phyloP scores from a whole-genome alignment of 2,113 vertebrate species.

The Micromys minutus region DNA sequence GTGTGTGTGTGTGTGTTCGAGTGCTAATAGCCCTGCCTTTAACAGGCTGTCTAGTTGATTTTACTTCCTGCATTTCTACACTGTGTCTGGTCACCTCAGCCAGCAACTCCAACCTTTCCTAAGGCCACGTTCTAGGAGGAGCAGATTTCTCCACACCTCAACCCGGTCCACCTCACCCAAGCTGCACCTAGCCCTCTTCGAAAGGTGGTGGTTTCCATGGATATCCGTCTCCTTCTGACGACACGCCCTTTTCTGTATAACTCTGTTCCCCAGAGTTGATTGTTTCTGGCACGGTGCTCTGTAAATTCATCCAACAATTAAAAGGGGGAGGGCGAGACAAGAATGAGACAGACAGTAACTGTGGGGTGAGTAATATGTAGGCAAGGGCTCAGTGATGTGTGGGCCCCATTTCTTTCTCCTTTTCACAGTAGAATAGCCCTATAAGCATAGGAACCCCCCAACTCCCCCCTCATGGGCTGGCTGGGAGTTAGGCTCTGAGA shows the following conservation, averaged over 20 bases:
- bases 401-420: neutral
- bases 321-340: constrained; percentile 68
- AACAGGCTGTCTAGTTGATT: neutral
- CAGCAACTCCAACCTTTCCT: neutral
- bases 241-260: constrained; percentile 90
- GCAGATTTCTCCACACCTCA: constrained; percentile 31
- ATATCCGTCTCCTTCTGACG: constrained; percentile 78
- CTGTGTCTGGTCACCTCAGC: neutral
- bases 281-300: constrained; percentile 87
- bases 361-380: constrained; percentile 63
- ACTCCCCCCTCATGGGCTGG: neutral
- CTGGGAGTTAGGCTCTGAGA: rapidly evolving
- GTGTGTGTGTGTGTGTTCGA: rapidly evolving
- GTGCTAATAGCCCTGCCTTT: neutral
- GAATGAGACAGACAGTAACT: constrained; percentile 67
- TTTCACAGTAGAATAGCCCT: neutral
- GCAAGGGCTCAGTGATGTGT: constrained; percentile 40
- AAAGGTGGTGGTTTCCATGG: constrained; percentile 88
- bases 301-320: constrained; percentile 88
- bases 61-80: neutral
- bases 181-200: constrained; percentile 84
- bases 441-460: neutral
- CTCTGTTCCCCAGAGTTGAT: constrained; percentile 86
- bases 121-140: neutral
- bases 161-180: constrained; percentile 71